Evolutionary conservation across 2,888 invertebrate species (phyloP).

Genomic region (Flexamia atlantica): DNA sequence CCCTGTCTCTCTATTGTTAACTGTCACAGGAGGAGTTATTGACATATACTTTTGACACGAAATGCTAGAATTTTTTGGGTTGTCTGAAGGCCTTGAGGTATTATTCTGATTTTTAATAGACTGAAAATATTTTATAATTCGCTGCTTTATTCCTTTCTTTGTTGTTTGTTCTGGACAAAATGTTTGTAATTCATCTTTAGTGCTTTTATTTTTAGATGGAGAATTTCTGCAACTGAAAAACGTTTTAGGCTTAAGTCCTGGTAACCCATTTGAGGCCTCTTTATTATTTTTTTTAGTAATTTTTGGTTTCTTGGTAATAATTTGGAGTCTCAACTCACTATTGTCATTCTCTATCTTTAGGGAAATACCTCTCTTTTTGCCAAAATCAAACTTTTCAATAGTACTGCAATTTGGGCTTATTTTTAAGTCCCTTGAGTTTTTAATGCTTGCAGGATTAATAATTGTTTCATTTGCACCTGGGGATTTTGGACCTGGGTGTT

Average conservation of each 20-base stretch:
- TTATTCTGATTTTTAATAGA: background rate
- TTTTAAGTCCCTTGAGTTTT: background rate
- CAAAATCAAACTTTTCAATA: background rate
- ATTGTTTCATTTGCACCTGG: background rate
- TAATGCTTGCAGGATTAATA: background rate
- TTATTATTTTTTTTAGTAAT: background rate
- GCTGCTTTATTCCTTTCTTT: background rate
- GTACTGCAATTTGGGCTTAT: background rate
- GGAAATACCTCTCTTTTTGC: background rate
- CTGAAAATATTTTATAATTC: background rate
- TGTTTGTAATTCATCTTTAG: background rate
- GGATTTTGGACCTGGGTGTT: background rate
- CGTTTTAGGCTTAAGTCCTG: background rate
- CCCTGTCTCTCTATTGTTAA: background rate
- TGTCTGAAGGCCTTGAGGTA: too few species aligned
- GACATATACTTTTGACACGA: background rate
- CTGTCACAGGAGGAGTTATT: background rate
- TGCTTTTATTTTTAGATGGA: background rate
- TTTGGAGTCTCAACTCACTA: slow-evolving; percentile 8
- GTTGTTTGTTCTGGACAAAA: slow-evolving; percentile 4
- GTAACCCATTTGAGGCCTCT: background rate
- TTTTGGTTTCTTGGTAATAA: slow-evolving; percentile 6
- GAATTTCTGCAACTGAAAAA: background rate
- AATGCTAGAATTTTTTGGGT: background rate
- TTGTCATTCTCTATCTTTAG: slow-evolving; percentile 4